These are phyloP conservation scores for Maccullochella peelii DNA, from an alignment of 2,113 vertebrate species.

Conservation along the genomic window DNA sequence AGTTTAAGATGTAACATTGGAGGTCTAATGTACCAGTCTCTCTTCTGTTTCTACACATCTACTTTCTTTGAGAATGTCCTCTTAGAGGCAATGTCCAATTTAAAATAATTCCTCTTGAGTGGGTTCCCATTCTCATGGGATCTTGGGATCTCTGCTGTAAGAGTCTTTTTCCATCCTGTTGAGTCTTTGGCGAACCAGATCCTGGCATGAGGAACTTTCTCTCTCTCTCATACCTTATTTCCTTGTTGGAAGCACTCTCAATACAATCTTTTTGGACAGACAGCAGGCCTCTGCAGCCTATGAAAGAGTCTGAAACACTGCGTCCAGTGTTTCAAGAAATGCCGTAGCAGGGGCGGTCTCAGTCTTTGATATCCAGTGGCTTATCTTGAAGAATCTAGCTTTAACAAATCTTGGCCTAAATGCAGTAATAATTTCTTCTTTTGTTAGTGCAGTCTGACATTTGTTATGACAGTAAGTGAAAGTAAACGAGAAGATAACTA, in stretches of 20 bases:
- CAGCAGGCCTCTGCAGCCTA: not conserved
- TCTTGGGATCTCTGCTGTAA: constrained; percentile 51
- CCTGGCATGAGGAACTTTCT: constrained; percentile 47
- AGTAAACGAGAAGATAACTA: constrained; percentile 25
- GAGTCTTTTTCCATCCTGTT: constrained; percentile 61
- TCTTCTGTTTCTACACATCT: constrained; percentile 25
- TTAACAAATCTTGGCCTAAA: not conserved
- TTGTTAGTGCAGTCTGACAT: not conserved
- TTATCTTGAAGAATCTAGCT: not conserved
- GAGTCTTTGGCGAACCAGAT: constrained; percentile 59
- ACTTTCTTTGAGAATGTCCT: constrained; percentile 57
- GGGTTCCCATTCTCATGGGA: constrained; percentile 69
- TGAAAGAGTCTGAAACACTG: constrained; percentile 23
- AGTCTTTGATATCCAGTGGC: constrained; percentile 5
- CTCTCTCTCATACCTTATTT: constrained; percentile 27
- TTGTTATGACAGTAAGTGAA: constrained; percentile 8
- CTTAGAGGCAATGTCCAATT: constrained; percentile 71
- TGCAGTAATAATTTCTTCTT: constrained; percentile 6
- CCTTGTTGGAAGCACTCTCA: constrained; percentile 27
- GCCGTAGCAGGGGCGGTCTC: not conserved
- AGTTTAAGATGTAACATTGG: constrained; percentile 19
- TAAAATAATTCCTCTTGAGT: constrained; percentile 76
- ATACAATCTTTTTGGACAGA: constrained; percentile 28
- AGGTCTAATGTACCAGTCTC: not conserved
- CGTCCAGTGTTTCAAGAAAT: constrained; percentile 12